A percentile compares a stretch with the other conserved stretches of the same genome.
Conservation (phyloP, 1,140 invertebrate genomes). For the Ruditapes philippinarum region DNA sequence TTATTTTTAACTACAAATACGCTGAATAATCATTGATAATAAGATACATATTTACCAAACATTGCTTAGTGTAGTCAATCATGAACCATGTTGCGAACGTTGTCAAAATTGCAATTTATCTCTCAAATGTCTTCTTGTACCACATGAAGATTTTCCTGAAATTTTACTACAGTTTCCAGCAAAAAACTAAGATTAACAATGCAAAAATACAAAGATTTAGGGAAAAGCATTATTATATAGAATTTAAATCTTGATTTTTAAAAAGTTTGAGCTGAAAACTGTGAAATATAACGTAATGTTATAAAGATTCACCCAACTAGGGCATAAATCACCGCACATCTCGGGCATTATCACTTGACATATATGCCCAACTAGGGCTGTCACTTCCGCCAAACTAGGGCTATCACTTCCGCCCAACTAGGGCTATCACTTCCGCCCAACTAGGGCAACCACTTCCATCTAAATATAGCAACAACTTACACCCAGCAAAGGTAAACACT, state of each 20-base stretch:
- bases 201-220: not conserved
- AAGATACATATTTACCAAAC: too few relatives aligned
- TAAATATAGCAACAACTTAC: not conserved
- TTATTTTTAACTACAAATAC: too few relatives aligned
- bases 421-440: not conserved
- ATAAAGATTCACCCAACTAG: not conserved
- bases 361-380: not conserved
- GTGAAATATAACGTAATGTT: not conserved
- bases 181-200: not conserved
- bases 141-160: too few relatives aligned
- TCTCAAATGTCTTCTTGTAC: too few relatives aligned
- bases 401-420: not conserved
- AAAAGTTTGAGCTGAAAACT: not conserved
- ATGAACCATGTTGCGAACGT: too few relatives aligned
- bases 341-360: not conserved
- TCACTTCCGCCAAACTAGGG: not conserved
- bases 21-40: too few relatives aligned
- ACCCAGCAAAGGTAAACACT: too few relatives aligned
- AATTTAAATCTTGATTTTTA: too few relatives aligned
- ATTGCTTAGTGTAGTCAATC: too few relatives aligned
- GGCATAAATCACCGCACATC: not conserved
- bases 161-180: not conserved
- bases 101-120: too few relatives aligned
- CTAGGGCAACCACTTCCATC: not conserved
- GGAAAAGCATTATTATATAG: not conserved